phyloP scores from a whole-genome alignment of 2,888 invertebrate genomes.

The Dendrolimus pini region DNA sequence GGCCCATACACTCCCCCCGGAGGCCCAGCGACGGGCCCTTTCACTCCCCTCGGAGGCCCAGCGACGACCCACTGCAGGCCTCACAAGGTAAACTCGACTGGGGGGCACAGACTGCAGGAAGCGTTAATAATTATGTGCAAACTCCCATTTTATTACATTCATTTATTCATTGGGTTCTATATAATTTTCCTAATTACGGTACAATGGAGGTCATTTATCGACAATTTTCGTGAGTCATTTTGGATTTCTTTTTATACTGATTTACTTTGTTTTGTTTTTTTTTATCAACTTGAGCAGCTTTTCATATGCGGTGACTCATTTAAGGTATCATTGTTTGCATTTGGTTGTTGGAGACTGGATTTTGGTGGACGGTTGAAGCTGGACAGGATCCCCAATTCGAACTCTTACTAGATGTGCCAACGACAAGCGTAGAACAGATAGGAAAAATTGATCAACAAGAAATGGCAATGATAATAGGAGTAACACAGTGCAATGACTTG shows the following conservation, averaged over 20 bases:
- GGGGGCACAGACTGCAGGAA: slow-evolving; percentile 61
- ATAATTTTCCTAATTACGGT: slow-evolving; percentile 9
- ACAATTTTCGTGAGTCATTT: slow-evolving; percentile 21
- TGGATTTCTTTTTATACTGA: slow-evolving; percentile 13
- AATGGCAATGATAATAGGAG: no score
- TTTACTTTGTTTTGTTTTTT: slow-evolving; percentile 15
- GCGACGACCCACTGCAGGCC: slow-evolving; percentile 25
- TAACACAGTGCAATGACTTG: no score
- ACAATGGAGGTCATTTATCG: slow-evolving; percentile 13
- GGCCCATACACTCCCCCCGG: slow-evolving; percentile 17
- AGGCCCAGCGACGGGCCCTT: slow-evolving; percentile 20
- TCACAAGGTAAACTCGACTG: slow-evolving; percentile 62
- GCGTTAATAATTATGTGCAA: slow-evolving; percentile 58
- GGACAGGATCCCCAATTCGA: no score
- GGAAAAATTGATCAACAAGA: no score
- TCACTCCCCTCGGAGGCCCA: slow-evolving; percentile 20
- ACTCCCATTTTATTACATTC: slow-evolving; percentile 54
- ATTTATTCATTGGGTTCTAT: slow-evolving; percentile 26
- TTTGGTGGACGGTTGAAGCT: no score
- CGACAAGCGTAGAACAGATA: no score
- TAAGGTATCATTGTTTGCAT: slow-evolving; percentile 50
- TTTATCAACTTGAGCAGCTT: slow-evolving; percentile 28
- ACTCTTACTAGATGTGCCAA: no score
- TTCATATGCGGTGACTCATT: slow-evolving; percentile 45
- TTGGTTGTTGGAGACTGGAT: background rate